phyloP scores from a whole-genome alignment of 2,113 vertebrate species.

The Daubentonia madagascariensis region DNA sequence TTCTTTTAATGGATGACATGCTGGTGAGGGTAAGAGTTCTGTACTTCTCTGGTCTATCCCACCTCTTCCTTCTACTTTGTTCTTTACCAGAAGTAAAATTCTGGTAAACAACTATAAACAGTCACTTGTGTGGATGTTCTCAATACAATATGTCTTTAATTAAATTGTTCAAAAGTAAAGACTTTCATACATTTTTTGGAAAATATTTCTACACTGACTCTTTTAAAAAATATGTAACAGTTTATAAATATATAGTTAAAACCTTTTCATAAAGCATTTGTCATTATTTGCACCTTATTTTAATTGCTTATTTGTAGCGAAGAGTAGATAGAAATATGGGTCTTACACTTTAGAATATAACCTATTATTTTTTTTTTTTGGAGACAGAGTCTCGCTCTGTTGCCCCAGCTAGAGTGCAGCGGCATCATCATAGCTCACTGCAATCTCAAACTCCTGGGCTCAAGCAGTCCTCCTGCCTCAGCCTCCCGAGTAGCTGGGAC shows the following conservation, averaged over 20 bases:
- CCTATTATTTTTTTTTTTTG: background rate
- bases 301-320: background rate
- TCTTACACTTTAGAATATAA: background rate
- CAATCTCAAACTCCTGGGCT: too few species aligned
- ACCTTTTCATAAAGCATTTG: background rate
- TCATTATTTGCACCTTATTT: background rate
- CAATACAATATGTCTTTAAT: background rate
- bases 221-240: background rate
- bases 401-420: too few species aligned
- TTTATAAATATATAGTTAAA: background rate
- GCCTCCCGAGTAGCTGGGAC: too few species aligned
- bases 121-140: background rate
- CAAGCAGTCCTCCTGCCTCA: too few species aligned
- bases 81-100: background rate
- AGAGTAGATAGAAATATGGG: background rate
- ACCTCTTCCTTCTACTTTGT: background rate
- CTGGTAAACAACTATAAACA: background rate
- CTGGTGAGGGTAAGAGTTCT: background rate
- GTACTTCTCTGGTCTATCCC: background rate
- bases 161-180: background rate
- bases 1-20: background rate
- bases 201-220: slow-evolving; percentile 14
- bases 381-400: too few species aligned
- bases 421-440: too few species aligned
- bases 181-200: background rate